Conservation (phyloP, 2,797 vertebrate species). For the Sebastes iracundus region DNA sequence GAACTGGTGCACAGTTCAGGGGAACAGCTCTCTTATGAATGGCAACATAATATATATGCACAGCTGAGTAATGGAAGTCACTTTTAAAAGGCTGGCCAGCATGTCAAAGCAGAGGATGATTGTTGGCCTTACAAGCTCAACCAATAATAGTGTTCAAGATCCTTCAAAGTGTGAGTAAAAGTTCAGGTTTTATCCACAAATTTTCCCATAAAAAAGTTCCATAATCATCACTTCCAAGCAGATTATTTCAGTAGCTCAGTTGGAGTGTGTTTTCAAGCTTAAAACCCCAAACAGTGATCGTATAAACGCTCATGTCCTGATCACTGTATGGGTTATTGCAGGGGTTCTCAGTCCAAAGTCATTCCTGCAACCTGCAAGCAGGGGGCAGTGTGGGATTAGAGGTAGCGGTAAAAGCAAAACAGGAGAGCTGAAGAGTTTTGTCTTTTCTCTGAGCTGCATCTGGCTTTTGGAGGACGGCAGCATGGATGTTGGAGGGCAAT, state of each 20-base stretch:
- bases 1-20: neutral
- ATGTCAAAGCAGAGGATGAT: neutral
- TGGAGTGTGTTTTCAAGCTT: neutral
- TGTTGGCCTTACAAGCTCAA: neutral
- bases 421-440: neutral
- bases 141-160: neutral
- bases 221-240: neutral
- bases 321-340: conserved; percentile 6
- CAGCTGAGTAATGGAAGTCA: neutral
- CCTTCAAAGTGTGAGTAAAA: neutral
- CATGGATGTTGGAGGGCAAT: neutral
- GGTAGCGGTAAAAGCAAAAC: neutral
- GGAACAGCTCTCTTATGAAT: neutral
- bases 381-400: conserved; percentile 52
- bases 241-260: neutral
- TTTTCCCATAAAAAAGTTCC: conserved; percentile 18
- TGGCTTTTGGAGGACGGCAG: neutral
- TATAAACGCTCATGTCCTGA: neutral
- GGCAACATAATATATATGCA: neutral
- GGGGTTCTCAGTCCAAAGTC: conserved; percentile 50
- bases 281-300: neutral
- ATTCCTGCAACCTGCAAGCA: conserved; percentile 43
- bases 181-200: conserved; percentile 1
- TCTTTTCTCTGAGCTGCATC: conserved; percentile 13
- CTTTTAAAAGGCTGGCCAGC: conserved; percentile 6